Conservation (phyloP, 2,888 invertebrate genomes). For the Augochlorella aurata region DNA sequence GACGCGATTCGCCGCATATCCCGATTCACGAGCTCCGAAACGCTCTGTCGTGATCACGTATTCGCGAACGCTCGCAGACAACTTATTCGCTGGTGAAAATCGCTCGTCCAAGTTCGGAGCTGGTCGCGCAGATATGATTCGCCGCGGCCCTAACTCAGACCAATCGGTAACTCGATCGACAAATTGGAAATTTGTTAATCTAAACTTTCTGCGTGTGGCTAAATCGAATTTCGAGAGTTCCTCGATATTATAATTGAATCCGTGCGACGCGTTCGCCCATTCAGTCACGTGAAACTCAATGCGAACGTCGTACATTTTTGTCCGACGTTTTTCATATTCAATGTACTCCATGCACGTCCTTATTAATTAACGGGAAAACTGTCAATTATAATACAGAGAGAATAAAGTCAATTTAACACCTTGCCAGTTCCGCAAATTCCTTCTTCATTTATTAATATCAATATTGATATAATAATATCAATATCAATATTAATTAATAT, state of each 20-base stretch:
- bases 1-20: slow-evolving; percentile 29
- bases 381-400: no score
- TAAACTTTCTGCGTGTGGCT: background rate
- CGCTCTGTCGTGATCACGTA: background rate
- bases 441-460: no score
- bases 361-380: no score
- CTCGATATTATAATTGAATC: background rate
- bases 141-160: slow-evolving; percentile 1
- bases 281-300: no score
- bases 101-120: background rate
- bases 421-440: no score
- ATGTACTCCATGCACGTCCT: no score
- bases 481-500: no score
- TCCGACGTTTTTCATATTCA: no score
- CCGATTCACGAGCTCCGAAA: background rate
- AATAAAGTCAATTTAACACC: no score
- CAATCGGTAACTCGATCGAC: background rate
- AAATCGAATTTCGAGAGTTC: background rate
- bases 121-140: slow-evolving; percentile 2
- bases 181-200: background rate
- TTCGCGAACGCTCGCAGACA: background rate
- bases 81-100: background rate
- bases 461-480: no score
- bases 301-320: no score
- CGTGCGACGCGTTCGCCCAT: no score